These are phyloP conservation scores for Entomobrya proxima DNA, from an alignment of 2,888 invertebrate genomes.

Conservation along the genomic window DNA sequence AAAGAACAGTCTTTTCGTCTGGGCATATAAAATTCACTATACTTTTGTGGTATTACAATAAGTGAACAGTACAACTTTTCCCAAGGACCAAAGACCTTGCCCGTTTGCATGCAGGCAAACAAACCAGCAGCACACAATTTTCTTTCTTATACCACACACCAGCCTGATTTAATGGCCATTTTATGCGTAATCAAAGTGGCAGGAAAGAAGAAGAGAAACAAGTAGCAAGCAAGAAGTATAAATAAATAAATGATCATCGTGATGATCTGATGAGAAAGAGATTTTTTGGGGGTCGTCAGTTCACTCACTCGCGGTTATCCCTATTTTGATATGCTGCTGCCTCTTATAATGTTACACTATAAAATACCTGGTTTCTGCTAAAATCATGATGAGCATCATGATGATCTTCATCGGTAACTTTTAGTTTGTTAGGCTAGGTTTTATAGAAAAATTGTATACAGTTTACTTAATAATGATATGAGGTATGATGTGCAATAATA, in stretches of 20 bases:
- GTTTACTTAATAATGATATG: neutral
- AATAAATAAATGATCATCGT: conserved; percentile 14
- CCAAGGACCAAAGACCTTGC: conserved; percentile 56
- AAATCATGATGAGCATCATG: conserved; percentile 2
- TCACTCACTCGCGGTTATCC: conserved; percentile 2
- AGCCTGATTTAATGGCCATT: conserved; percentile 67
- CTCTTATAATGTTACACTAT: conserved; percentile 10
- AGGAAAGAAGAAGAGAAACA: conserved; percentile 37
- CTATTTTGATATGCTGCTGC: too few species aligned
- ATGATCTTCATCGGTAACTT: neutral
- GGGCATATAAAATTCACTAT: too few species aligned
- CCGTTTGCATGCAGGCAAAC: neutral
- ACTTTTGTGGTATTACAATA: too few species aligned
- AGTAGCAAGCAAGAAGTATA: conserved; percentile 31
- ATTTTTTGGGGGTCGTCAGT: conserved; percentile 31
- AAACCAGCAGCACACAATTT: neutral
- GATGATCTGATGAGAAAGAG: conserved; percentile 26
- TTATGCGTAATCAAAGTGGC: conserved; percentile 69
- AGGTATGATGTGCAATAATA: neutral
- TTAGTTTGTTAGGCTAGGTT: conserved; percentile 12
- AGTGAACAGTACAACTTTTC: conserved; percentile 18
- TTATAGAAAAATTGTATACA: neutral
- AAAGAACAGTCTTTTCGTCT: too few species aligned
- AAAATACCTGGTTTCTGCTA: conserved; percentile 27
- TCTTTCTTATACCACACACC: conserved; percentile 36